These are phyloP conservation scores for Drosophila hamatofila DNA, from an alignment of 2,888 invertebrate species.

Conservation along the genomic window DNA sequence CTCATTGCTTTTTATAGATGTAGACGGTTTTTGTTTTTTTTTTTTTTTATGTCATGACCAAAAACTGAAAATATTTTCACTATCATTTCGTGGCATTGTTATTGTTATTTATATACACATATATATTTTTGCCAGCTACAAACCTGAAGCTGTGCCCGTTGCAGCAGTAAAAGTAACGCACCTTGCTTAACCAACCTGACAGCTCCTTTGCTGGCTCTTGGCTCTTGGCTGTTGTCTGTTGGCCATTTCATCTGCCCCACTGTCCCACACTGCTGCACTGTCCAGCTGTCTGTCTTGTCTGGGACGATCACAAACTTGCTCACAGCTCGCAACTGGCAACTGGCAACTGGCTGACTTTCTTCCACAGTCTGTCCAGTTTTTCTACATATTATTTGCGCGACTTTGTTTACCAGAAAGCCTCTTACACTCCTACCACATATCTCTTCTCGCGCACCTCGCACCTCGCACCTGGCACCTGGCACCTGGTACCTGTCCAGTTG, in stretches of 20 bases:
- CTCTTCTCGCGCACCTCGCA: background rate
- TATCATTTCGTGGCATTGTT: constrained; percentile 74
- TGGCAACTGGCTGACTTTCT: constrained; percentile 65
- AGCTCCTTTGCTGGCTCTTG: constrained; percentile 55
- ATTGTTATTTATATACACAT: constrained; percentile 60
- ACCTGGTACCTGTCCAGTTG: constrained; percentile 33
- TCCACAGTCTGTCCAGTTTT: constrained; percentile 74
- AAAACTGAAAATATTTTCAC: constrained; percentile 73
- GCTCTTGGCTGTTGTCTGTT: background rate
- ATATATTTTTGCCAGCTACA: constrained; percentile 31
- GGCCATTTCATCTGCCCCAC: constrained; percentile 34
- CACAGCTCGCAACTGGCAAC: constrained; percentile 28
- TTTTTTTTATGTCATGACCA: constrained; percentile 73
- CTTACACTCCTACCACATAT: constrained; percentile 41
- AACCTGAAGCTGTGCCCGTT: constrained; percentile 34
- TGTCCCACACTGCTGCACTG: constrained; percentile 29
- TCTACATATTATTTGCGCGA: constrained; percentile 69
- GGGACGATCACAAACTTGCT: constrained; percentile 62
- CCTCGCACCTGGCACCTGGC: constrained; percentile 1
- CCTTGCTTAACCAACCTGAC: constrained; percentile 64
- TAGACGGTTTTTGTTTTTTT: constrained; percentile 17
- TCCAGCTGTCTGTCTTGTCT: constrained; percentile 35
- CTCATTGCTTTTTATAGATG: constrained; percentile 43
- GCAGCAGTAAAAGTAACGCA: constrained; percentile 76
- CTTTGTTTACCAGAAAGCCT: constrained; percentile 61